Percentiles rank a stretch among this genome's conserved stretches.
Evolutionary conservation across 2,113 vertebrate species (phyloP).

Genomic region (Hippocampus guttulatus): DNA sequence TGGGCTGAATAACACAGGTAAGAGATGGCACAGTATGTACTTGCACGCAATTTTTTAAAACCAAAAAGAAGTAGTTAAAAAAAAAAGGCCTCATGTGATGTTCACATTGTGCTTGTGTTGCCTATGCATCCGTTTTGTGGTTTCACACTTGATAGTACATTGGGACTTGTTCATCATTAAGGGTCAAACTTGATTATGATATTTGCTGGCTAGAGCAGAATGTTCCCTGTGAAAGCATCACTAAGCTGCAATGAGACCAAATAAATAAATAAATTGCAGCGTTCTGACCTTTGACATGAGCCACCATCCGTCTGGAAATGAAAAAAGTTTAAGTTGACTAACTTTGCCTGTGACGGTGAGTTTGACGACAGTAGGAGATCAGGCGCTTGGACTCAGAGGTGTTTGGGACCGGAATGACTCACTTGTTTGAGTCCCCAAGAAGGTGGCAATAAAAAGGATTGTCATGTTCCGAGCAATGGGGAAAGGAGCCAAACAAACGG

Average conservation of each 20-base stretch:
- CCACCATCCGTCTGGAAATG: neutral
- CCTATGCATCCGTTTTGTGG: neutral
- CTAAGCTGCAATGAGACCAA: neutral
- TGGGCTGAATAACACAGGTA: slow-evolving; percentile 94
- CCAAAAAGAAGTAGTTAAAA: neutral
- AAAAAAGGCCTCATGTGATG: too few relatives aligned
- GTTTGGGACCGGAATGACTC: too few relatives aligned
- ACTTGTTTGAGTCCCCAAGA: neutral
- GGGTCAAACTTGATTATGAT: neutral
- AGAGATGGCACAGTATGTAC: slow-evolving; percentile 3
- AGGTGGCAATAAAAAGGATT: slow-evolving; percentile 3
- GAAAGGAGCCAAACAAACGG: neutral
- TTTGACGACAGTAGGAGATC: neutral
- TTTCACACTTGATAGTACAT: neutral
- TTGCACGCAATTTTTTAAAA: neutral
- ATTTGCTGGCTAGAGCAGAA: neutral
- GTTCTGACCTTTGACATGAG: neutral
- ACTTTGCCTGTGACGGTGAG: neutral
- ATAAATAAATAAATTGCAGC: neutral
- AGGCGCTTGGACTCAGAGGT: neutral
- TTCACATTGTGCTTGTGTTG: neutral
- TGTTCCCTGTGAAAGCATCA: neutral
- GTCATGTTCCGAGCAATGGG: neutral
- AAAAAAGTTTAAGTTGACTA: neutral
- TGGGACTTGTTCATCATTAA: neutral